Evolutionary conservation across 1,140 invertebrate species (phyloP).

Genomic region (Camponotus floridanus): DNA sequence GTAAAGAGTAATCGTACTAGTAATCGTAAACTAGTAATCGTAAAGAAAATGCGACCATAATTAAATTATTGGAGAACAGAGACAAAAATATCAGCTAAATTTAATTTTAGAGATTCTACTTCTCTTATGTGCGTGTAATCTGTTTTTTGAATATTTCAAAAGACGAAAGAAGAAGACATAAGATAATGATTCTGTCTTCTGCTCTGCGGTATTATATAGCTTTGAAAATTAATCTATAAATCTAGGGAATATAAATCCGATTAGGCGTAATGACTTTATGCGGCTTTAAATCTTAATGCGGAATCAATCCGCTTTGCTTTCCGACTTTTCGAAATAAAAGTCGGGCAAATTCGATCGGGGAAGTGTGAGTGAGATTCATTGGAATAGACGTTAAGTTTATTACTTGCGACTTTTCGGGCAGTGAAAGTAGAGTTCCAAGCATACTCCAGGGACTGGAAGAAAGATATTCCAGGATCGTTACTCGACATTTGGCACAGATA

Average conservation of each 20-base stretch:
- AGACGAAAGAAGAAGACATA: too few species aligned
- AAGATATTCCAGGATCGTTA: constrained; percentile 57
- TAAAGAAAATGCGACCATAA: background rate
- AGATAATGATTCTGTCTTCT: background rate
- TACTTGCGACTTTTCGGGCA: constrained; percentile 53
- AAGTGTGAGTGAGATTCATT: constrained; percentile 44
- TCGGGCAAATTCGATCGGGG: background rate
- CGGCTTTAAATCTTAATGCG: constrained; percentile 14
- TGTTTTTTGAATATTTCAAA: background rate
- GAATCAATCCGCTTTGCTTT: constrained; percentile 28
- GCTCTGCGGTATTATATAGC: background rate
- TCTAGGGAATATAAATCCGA: background rate
- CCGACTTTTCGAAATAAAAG: background rate
- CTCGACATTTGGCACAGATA: constrained; percentile 49
- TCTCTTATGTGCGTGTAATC: background rate
- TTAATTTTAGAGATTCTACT: background rate
- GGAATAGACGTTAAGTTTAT: constrained; percentile 47
- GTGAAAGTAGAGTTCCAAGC: constrained; percentile 52
- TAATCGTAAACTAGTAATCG: background rate
- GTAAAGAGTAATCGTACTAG: background rate
- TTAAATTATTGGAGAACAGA: background rate
- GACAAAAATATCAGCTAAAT: background rate
- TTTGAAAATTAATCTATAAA: background rate
- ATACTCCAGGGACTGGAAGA: constrained; percentile 44
- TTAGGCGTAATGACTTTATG: constrained; percentile 12